Percentiles rank a stretch among this genome's conserved stretches.
Evolutionary conservation across 2,888 invertebrate genomes (phyloP).

Genomic region (Ephialtes manifestator): DNA sequence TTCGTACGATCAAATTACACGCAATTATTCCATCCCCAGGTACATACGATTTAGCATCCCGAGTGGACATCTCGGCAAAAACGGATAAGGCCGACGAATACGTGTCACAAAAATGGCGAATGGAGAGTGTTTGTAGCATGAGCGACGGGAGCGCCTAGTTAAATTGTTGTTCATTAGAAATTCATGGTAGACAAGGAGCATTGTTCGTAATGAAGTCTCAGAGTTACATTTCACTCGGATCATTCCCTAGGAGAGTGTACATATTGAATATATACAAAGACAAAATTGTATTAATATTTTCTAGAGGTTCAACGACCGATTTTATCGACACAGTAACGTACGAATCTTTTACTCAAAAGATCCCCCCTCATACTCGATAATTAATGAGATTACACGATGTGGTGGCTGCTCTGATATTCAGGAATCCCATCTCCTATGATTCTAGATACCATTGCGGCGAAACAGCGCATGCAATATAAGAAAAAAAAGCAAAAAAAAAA

Average conservation of each 20-base stretch:
- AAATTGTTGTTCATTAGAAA: slow-evolving; percentile 18
- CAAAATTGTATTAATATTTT: slow-evolving; percentile 54
- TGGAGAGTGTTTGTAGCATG: slow-evolving; percentile 84
- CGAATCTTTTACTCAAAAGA: slow-evolving; percentile 30
- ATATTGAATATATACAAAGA: slow-evolving; percentile 49
- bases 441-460: not conserved
- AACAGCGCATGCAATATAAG: slow-evolving; percentile 43
- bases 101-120: slow-evolving; percentile 82
- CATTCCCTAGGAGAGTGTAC: slow-evolving; percentile 66
- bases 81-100: slow-evolving; percentile 79
- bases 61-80: slow-evolving; percentile 87
- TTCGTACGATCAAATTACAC: slow-evolving; percentile 88
- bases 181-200: slow-evolving; percentile 18
- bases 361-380: not conserved
- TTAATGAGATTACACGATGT: slow-evolving; percentile 21
- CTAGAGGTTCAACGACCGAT: slow-evolving; percentile 43
- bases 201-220: slow-evolving; percentile 4
- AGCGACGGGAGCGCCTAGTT: slow-evolving; percentile 71
- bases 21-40: slow-evolving; percentile 89
- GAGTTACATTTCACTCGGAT: slow-evolving; percentile 50
- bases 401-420: not conserved
- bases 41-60: slow-evolving; percentile 90
- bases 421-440: not conserved
- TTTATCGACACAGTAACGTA: slow-evolving; percentile 15
- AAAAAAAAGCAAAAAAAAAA: not conserved